These are phyloP conservation scores for Tangara arthus DNA, from an alignment of 2,797 vertebrate genomes.

Conservation along the genomic window DNA sequence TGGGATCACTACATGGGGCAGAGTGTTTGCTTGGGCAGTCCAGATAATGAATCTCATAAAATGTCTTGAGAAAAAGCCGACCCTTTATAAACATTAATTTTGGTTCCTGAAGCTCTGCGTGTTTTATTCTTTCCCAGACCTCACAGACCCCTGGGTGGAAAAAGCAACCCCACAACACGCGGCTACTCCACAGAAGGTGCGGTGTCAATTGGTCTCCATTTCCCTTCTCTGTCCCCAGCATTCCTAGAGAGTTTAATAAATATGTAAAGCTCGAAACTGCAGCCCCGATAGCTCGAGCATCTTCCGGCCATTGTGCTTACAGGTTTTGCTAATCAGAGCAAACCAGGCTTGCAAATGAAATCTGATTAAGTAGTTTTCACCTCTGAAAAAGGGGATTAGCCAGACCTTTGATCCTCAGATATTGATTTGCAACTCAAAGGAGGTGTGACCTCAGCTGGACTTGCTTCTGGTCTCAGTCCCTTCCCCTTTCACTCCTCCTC, in stretches of 20 bases:
- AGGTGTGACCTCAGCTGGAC: slow-evolving; percentile 78
- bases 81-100: background rate
- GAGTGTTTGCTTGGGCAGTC: background rate
- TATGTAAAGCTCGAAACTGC: slow-evolving; percentile 64
- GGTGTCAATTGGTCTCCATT: background rate
- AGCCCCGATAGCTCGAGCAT: slow-evolving; percentile 57
- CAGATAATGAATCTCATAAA: background rate
- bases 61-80: background rate
- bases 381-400: slow-evolving; percentile 77
- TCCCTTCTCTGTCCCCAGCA: slow-evolving; percentile 33
- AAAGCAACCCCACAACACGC: background rate
- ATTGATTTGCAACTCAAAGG: slow-evolving; percentile 82
- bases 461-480: slow-evolving; percentile 73
- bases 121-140: background rate
- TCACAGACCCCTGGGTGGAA: background rate
- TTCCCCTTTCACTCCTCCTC: slow-evolving; percentile 68
- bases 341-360: slow-evolving; percentile 71
- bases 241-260: slow-evolving; percentile 70
- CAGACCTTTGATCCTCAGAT: slow-evolving; percentile 79
- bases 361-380: slow-evolving; percentile 81
- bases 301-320: slow-evolving; percentile 75
- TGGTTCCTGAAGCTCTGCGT: background rate
- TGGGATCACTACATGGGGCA: background rate
- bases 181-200: background rate
- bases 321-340: slow-evolving; percentile 73